Evolutionary conservation across 2,113 vertebrate genomes (phyloP), one percentile per base, ranked within the genome.

Genomic region (Neofelis nebulosa): DNA sequence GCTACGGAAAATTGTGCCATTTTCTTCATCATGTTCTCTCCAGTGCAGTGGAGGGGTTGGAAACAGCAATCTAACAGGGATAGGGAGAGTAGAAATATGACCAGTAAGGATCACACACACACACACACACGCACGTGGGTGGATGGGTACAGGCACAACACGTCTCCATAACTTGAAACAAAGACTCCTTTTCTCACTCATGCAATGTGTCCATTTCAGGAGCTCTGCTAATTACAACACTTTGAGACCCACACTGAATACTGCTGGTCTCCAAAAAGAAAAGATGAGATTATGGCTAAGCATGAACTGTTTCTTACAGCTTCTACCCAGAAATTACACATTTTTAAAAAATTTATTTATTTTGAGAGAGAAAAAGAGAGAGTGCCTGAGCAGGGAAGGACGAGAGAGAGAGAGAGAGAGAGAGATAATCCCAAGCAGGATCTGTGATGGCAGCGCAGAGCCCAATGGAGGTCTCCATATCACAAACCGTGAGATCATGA

Each of bases 21-120:
- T 4, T 29, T 61, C 29, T 27, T 33, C 31, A 15, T 63, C 33
- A 15, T 48, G 16, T 10, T 41, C 31, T 27, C 19, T 94, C 29
- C 13, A 6, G 10, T 0, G 0, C 18, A 18, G 31, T 9, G 14
- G 6, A 57, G 7, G 9, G 15, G n/a, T 18, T 7, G 14, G 61
- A 83, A 48, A 18, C 3, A 84, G 19, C 21, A 16, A 36, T 52
- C 25, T 38, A n/a, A 63, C 12, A 65, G 31, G 23, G 33, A 27
- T 0, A 25, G 14, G 38, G 27, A 52, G 16, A 23, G 9, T n/a
- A 5, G 80, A 33, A 71, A 63, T 27, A 61, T 45, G 57, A 7
- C 10, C 9, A 1, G 16, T 63, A 19, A 38, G 66, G 38, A 57
- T 55, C 69, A 5, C 68, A 10, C 33, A 29, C 33, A 21, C 16